phyloP scores from a whole-genome alignment of 2,888 invertebrate genomes.

The Drosophila anomalata region DNA sequence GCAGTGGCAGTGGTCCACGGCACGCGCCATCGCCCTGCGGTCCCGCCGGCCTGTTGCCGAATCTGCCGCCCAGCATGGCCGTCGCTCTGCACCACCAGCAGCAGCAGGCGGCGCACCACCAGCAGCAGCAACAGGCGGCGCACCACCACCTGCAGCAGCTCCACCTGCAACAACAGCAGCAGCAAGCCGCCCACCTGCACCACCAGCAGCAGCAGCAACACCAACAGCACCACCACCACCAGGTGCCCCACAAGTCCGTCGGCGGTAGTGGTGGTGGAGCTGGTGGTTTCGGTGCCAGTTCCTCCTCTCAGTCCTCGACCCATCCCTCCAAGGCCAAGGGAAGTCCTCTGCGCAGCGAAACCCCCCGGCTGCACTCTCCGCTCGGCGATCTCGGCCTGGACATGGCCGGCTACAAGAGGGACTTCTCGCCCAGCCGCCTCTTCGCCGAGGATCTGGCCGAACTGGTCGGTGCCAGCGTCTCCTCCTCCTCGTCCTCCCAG shows the following conservation, averaged over 20 bases:
- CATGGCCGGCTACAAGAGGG: slow-evolving; percentile 85
- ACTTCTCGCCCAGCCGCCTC: slow-evolving; percentile 86
- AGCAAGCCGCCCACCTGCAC: slow-evolving; percentile 45
- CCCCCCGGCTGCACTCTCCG: slow-evolving; percentile 86
- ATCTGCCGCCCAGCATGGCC: slow-evolving; percentile 81
- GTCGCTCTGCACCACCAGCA: slow-evolving; percentile 80
- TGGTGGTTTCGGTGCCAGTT: slow-evolving; percentile 71
- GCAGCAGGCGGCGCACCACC: slow-evolving; percentile 69
- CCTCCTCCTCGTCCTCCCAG: slow-evolving; percentile 51
- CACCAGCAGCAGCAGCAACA: slow-evolving; percentile 59
- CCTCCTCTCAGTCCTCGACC: slow-evolving; percentile 45
- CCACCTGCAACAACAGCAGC: slow-evolving; percentile 61
- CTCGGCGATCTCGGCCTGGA: slow-evolving; percentile 87
- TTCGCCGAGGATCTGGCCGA: slow-evolving; percentile 87
- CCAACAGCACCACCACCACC: slow-evolving; percentile 54
- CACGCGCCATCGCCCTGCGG: slow-evolving; percentile 81
- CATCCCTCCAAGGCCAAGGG: slow-evolving; percentile 71
- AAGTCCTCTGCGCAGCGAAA: slow-evolving; percentile 85
- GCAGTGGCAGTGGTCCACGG: slow-evolving; percentile 82
- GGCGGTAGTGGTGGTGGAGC: neutral
- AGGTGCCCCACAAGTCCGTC: slow-evolving; percentile 62
- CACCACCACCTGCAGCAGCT: slow-evolving; percentile 72
- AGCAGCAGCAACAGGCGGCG: slow-evolving; percentile 75
- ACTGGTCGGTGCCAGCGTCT: slow-evolving; percentile 76
- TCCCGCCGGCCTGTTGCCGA: slow-evolving; percentile 73